These are phyloP conservation scores for Sclerodermus sp. DNA, from an alignment of 2,888 invertebrate genomes.

Conservation along the genomic window DNA sequence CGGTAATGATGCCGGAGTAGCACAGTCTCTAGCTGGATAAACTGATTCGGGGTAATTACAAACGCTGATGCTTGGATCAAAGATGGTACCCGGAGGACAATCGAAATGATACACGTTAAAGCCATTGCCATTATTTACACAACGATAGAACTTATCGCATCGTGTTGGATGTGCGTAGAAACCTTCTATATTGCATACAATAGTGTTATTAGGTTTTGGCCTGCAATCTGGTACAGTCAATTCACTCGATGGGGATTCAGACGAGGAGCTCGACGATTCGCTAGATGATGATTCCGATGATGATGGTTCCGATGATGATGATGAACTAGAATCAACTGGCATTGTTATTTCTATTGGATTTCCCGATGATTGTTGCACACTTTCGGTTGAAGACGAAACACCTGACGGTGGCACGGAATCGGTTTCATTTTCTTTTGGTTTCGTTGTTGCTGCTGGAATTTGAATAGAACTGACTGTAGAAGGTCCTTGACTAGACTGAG, in stretches of 20 bases:
- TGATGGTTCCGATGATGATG: constrained; percentile 6
- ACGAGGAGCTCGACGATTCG: constrained; percentile 5
- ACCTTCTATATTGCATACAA: constrained; percentile 63
- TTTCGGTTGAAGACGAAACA: constrained; percentile 11
- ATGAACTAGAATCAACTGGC: constrained; percentile 2
- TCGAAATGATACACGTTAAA: constrained; percentile 69
- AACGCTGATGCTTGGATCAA: constrained; percentile 68
- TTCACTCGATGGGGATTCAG: constrained; percentile 14
- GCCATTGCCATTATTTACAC: constrained; percentile 66
- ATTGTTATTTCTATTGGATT: no score
- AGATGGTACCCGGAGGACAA: constrained; percentile 72
- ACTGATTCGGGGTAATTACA: constrained; percentile 71
- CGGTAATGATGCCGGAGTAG: constrained; percentile 9
- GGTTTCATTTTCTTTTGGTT: constrained; percentile 10
- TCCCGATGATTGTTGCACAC: constrained; percentile 1
- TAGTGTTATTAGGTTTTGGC: constrained; percentile 36
- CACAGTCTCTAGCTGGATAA: constrained; percentile 60
- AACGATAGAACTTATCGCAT: constrained; percentile 71
- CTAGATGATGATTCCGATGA: constrained; percentile 7
- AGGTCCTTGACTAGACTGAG: neutral
- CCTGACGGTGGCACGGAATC: constrained; percentile 12
- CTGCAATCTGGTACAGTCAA: constrained; percentile 15
- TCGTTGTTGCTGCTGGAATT: neutral
- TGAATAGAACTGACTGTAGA: neutral
- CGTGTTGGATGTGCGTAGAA: constrained; percentile 65